Evolutionary conservation across 2,797 vertebrate species (phyloP).

Genomic region (Scarus forsteni): DNA sequence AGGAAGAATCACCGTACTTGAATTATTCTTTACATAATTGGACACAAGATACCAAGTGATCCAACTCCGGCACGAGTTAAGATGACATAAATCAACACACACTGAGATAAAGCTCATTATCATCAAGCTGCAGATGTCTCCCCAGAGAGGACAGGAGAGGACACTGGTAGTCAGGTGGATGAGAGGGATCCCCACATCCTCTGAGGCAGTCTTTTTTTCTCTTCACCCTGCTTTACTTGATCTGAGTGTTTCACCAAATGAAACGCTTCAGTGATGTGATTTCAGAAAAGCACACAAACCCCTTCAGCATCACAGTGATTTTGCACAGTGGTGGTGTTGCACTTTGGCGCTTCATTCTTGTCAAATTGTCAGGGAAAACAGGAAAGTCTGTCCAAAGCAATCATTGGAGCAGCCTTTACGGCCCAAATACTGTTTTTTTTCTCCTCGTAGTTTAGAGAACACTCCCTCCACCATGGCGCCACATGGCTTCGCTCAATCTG

Average conservation of each 20-base stretch:
- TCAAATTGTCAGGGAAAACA: conserved; percentile 30
- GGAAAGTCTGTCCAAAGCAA: conserved; percentile 26
- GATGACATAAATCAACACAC: conserved; percentile 46
- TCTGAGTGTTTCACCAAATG: conserved; percentile 34
- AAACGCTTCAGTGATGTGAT: conserved; percentile 26
- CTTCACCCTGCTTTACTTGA: conserved; percentile 48
- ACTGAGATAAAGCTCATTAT: conserved; percentile 71
- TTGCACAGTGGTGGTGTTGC: not conserved
- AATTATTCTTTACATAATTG: conserved; percentile 62
- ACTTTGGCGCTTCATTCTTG: conserved; percentile 18
- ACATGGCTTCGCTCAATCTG: conserved; percentile 37
- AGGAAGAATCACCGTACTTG: conserved; percentile 31
- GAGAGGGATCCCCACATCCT: conserved; percentile 46
- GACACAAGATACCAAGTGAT: conserved; percentile 46
- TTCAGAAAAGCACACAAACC: conserved; percentile 31
- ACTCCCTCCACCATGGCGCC: conserved; percentile 5
- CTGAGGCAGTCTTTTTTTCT: conserved; percentile 44
- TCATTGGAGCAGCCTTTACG: conserved; percentile 7
- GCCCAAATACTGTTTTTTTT: conserved; percentile 13
- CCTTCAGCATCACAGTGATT: conserved; percentile 8
- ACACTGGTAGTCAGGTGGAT: conserved; percentile 54
- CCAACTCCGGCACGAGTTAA: conserved; percentile 34
- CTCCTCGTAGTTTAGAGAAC: conserved; percentile 19
- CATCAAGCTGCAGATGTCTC: conserved; percentile 65
- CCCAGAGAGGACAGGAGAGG: conserved; percentile 40